Conservation (phyloP, 2,888 invertebrate genomes). For the Unio pictorum region DNA sequence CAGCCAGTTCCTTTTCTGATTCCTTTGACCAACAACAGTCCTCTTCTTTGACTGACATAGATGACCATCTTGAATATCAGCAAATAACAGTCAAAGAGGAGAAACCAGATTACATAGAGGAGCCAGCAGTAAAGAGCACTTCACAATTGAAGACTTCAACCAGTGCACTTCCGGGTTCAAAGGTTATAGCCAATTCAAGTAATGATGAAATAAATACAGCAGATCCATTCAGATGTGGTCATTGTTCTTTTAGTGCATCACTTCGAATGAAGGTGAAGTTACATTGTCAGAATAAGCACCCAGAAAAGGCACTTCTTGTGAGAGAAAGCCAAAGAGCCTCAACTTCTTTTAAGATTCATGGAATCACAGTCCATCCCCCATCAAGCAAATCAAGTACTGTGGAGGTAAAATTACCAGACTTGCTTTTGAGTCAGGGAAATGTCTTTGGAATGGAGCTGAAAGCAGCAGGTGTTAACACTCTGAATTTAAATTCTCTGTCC, state of each 20-base stretch:
- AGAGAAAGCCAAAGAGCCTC: conserved; percentile 5
- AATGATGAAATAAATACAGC: neutral
- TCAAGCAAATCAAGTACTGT: too few relatives aligned
- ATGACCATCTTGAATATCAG: too few relatives aligned
- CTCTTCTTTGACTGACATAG: too few relatives aligned
- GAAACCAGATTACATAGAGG: neutral
- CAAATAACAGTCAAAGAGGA: neutral
- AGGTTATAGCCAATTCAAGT: conserved; percentile 9
- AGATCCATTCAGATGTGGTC: conserved; percentile 22
- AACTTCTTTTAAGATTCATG: too few relatives aligned
- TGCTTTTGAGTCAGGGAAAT: too few relatives aligned
- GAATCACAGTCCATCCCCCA: too few relatives aligned
- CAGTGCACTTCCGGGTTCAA: conserved; percentile 9
- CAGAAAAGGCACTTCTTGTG: conserved; percentile 10
- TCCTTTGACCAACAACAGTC: too few relatives aligned
- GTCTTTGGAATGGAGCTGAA: conserved; percentile 26
- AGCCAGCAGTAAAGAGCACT: too few relatives aligned
- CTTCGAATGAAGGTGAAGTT: conserved; percentile 32
- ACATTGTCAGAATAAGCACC: conserved; percentile 31
- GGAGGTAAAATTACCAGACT: too few relatives aligned
- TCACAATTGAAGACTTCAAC: conserved; percentile 6
- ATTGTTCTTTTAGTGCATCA: conserved; percentile 28
- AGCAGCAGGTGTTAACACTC: conserved; percentile 26
- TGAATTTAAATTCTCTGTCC: conserved; percentile 29
- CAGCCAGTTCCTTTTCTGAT: too few relatives aligned